These are phyloP conservation scores for Euborellia annulipes DNA, from an alignment of 1,140 invertebrate genomes.

Conservation along the genomic window DNA sequence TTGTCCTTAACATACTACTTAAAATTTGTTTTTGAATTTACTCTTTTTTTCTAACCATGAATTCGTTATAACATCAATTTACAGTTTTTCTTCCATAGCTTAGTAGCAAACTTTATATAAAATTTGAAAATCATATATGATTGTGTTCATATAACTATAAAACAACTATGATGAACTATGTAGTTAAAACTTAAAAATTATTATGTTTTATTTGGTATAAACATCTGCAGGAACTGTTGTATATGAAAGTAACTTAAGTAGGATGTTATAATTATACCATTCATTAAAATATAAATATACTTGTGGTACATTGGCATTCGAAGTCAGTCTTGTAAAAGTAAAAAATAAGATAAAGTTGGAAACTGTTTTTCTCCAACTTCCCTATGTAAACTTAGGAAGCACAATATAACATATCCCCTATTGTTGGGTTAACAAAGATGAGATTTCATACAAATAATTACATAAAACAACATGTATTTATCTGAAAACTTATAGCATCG, in stretches of 20 bases:
- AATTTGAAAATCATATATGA: conserved; percentile 2
- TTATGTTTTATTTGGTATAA: conserved; percentile 14
- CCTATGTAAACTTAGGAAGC: conserved; percentile 3
- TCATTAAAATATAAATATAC: conserved; percentile 11
- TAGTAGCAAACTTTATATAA: conserved; percentile 8
- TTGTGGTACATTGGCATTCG: conserved; percentile 13
- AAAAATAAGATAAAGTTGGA: background rate
- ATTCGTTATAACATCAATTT: background rate
- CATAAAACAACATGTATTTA: too few relatives aligned
- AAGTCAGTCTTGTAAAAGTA: conserved; percentile 14
- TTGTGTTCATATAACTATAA: background rate
- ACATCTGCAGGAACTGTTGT: conserved; percentile 14
- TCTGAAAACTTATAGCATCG: too few relatives aligned
- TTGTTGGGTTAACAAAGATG: too few relatives aligned
- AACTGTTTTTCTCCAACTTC: background rate
- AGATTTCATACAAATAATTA: too few relatives aligned
- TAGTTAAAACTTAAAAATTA: conserved; percentile 12
- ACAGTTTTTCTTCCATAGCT: conserved; percentile 4
- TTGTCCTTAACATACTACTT: too few relatives aligned
- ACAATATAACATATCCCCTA: background rate
- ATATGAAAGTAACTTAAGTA: conserved; percentile 10
- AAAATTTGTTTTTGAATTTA: background rate
- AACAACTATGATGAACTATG: conserved; percentile 6
- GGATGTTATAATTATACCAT: conserved; percentile 6
- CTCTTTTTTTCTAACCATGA: background rate